Percentiles rank a stretch among this genome's conserved stretches.
phyloP scores from a whole-genome alignment of 1,140 invertebrate species.

The Ceratosolen fusciceps region DNA sequence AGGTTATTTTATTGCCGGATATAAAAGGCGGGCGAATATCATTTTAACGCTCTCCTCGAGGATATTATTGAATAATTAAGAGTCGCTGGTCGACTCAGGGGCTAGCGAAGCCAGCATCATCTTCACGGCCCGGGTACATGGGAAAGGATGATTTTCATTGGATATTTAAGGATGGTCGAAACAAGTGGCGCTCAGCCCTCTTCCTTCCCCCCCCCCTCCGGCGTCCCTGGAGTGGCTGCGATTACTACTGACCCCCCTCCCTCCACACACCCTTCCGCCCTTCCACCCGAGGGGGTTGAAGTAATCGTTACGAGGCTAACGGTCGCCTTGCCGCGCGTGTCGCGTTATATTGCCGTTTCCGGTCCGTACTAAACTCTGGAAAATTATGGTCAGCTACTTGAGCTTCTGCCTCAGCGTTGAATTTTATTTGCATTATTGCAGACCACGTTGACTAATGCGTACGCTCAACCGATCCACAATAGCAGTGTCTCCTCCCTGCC shows the following conservation, averaged over 20 bases:
- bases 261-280: no score
- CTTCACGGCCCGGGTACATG: no score
- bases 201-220: no score
- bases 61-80: slow-evolving; percentile 20
- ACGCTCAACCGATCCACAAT: neutral
- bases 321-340: neutral
- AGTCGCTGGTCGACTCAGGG: neutral
- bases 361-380: slow-evolving; percentile 44
- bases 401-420: neutral
- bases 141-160: neutral
- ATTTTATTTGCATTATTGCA: slow-evolving; percentile 52
- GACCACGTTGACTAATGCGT: slow-evolving; percentile 18
- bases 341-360: slow-evolving; percentile 52
- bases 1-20: neutral
- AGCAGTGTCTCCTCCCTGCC: neutral
- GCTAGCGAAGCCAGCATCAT: no score
- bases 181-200: no score
- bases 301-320: slow-evolving; percentile 11
- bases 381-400: slow-evolving; percentile 50
- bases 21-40: neutral
- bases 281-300: neutral
- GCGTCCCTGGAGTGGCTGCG: no score
- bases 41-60: slow-evolving; percentile 8
- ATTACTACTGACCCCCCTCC: no score
- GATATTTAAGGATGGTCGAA: neutral